Conservation (phyloP, 1,140 invertebrate species). For the Drosophila willistoni region DNA sequence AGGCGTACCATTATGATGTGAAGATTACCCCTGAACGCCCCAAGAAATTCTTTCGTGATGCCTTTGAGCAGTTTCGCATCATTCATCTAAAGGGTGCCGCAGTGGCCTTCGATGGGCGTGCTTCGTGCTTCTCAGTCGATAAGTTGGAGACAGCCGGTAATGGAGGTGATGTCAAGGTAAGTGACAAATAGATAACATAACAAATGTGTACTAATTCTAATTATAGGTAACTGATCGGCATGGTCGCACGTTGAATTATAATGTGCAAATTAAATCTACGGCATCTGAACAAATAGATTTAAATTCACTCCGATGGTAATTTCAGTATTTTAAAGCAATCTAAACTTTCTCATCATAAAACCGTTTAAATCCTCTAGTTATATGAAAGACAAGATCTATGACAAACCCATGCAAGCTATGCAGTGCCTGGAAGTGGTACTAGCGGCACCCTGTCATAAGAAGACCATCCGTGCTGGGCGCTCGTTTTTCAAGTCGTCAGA, state of each 20-base stretch:
- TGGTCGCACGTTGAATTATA: conserved; percentile 83
- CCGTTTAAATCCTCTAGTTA: conserved; percentile 40
- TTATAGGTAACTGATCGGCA: conserved; percentile 55
- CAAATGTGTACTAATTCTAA: neutral
- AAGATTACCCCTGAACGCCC: conserved; percentile 84
- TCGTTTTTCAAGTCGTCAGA: conserved; percentile 82
- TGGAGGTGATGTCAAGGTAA: conserved; percentile 55
- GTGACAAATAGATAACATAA: neutral
- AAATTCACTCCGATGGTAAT: conserved; percentile 83
- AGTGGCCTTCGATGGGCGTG: conserved; percentile 90
- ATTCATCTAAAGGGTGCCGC: conserved; percentile 61
- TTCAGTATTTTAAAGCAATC: neutral
- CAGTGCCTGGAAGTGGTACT: conserved; percentile 94
- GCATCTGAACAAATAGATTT: conserved; percentile 85
- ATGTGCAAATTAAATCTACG: conserved; percentile 86
- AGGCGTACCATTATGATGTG: conserved; percentile 85
- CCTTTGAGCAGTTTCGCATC: conserved; percentile 62
- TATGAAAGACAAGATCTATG: conserved; percentile 70
- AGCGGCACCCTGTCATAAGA: conserved; percentile 77
- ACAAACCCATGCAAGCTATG: conserved; percentile 87
- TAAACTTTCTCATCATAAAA: neutral
- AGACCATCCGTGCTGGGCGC: conserved; percentile 84
- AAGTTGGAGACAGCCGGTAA: conserved; percentile 24
- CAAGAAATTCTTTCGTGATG: conserved; percentile 82
- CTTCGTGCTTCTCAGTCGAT: conserved; percentile 71